These are phyloP conservation scores for Hirtodrosophila cameraria DNA, from an alignment of 2,888 invertebrate genomes.

Conservation along the genomic window DNA sequence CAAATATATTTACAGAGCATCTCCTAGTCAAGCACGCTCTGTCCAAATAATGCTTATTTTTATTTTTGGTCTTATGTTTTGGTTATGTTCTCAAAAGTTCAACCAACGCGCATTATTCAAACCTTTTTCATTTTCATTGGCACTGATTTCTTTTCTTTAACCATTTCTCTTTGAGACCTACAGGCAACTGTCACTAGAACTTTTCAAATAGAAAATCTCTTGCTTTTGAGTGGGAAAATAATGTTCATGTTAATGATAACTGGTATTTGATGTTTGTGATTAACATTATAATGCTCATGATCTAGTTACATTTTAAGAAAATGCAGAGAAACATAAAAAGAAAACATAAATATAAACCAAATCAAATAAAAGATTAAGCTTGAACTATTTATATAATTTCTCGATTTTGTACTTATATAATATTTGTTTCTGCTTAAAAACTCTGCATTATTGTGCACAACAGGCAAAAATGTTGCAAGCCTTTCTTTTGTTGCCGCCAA, in stretches of 20 bases:
- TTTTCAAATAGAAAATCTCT: constrained; percentile 21
- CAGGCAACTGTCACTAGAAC: constrained; percentile 36
- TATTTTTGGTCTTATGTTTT: constrained; percentile 19
- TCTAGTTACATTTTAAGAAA: too few species aligned
- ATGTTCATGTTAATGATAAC: too few species aligned
- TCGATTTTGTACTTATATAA: constrained; percentile 44
- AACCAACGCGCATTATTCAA: constrained; percentile 36
- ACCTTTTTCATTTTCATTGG: constrained; percentile 72
- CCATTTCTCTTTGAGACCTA: constrained; percentile 42
- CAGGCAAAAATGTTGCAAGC: constrained; percentile 50
- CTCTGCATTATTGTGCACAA: constrained; percentile 32
- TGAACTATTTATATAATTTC: neutral
- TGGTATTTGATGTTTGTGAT: too few species aligned
- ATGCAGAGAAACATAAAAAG: too few species aligned
- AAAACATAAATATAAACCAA: too few species aligned
- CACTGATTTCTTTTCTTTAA: constrained; percentile 67
- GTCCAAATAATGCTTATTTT: constrained; percentile 12
- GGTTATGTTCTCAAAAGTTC: constrained; percentile 59
- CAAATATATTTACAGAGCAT: too few species aligned
- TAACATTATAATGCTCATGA: too few species aligned
- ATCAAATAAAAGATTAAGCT: too few species aligned
- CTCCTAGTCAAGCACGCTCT: too few species aligned
- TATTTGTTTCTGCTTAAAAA: constrained; percentile 24
- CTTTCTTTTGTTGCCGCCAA: constrained; percentile 21
- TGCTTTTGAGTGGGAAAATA: neutral